Evolutionary conservation across 2,797 vertebrate species (phyloP).

Genomic region (Danio kyathit): DNA sequence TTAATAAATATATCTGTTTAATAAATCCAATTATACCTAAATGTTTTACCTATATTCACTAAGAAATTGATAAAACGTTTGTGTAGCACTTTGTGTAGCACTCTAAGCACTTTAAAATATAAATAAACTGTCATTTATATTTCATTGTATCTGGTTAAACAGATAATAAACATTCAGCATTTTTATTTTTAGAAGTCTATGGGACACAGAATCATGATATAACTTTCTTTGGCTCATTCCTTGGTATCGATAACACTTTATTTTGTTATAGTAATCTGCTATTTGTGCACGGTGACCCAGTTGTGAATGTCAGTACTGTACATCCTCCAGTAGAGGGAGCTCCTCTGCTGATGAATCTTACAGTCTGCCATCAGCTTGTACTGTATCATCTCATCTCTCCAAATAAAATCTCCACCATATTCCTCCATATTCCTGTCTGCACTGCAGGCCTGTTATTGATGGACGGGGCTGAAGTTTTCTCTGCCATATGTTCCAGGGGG

Average conservation of each 20-base stretch:
- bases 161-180: neutral
- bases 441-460: conserved; percentile 25
- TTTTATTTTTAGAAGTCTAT: too few species aligned
- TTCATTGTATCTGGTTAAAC: neutral
- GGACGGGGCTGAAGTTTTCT: conserved; percentile 25
- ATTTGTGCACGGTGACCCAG: neutral
- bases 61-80: too few species aligned
- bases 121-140: too few species aligned
- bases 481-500: neutral
- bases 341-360: conserved; percentile 48
- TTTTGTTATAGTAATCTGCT: neutral
- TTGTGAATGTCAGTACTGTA: conserved; percentile 11
- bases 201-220: too few species aligned
- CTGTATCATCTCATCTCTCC: conserved; percentile 7
- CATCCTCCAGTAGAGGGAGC: conserved; percentile 73
- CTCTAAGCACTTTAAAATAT: too few species aligned
- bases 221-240: neutral
- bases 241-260: neutral
- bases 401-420: conserved; percentile 21
- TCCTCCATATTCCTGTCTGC: conserved; percentile 29
- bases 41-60: too few species aligned
- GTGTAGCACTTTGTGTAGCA: too few species aligned
- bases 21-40: too few species aligned
- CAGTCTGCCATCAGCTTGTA: neutral
- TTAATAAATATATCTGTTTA: too few species aligned